Evolutionary conservation across 2,888 invertebrate genomes (phyloP).

Genomic region (Platypus cylindrus): DNA sequence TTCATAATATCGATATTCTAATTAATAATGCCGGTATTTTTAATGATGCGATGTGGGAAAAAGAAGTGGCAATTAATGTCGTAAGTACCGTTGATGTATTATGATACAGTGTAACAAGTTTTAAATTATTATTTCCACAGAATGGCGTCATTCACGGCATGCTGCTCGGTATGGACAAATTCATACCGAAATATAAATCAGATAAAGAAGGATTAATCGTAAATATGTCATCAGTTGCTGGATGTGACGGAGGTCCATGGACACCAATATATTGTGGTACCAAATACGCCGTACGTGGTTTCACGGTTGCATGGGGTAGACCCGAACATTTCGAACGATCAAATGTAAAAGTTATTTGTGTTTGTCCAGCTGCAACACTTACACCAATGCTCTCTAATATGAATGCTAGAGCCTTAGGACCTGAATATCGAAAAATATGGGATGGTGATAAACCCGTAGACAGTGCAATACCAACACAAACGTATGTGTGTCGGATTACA

Average conservation of each 20-base stretch:
- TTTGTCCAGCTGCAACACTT: slow-evolving; percentile 39
- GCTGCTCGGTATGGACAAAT: slow-evolving; percentile 9
- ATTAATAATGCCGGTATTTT: slow-evolving; percentile 9
- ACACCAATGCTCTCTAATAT: slow-evolving; percentile 23
- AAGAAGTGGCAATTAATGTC: slow-evolving; percentile 6
- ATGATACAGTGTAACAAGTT: no score
- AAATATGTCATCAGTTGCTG: slow-evolving; percentile 8
- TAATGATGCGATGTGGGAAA: slow-evolving; percentile 7
- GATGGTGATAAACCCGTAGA: no score
- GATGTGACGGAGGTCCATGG: slow-evolving; percentile 3
- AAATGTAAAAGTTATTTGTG: slow-evolving; percentile 37
- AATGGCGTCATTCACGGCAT: slow-evolving; percentile 9
- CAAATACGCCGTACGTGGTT: slow-evolving; percentile 9
- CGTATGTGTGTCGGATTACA: no score
- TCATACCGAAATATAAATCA: slow-evolving; percentile 6
- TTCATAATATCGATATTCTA: slow-evolving; percentile 5
- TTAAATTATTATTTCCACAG: no score
- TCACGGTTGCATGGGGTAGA: slow-evolving; percentile 8
- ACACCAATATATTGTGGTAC: slow-evolving; percentile 9
- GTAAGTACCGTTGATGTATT: slow-evolving; percentile 3
- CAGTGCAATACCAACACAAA: no score
- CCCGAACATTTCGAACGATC: slow-evolving; percentile 26
- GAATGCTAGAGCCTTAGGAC: slow-evolving; percentile 2
- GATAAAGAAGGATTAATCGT: slow-evolving; percentile 6
- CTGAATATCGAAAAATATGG: slow-evolving; percentile 5